Evolutionary conservation across 1,140 invertebrate species (phyloP).

Genomic region (Leptinotarsa defecta): DNA sequence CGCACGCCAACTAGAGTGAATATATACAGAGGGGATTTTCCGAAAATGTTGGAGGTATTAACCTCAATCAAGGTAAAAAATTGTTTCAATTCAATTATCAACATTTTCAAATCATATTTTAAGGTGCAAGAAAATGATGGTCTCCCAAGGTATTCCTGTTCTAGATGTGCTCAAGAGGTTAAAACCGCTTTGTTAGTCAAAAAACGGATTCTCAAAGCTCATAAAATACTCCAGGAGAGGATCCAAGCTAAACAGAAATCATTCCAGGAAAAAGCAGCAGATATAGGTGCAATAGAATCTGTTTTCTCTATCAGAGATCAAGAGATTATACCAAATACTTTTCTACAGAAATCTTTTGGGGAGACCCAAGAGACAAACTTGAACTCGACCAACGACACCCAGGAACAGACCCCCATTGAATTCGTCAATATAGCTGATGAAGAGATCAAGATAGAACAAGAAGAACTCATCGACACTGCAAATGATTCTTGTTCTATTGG

Average conservation of each 20-base stretch:
- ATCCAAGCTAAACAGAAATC: neutral
- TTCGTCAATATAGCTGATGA: neutral
- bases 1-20: conserved; percentile 30
- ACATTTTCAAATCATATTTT: neutral
- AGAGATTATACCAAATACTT: neutral
- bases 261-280: neutral
- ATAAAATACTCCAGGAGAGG: conserved; percentile 16
- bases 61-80: conserved; percentile 37
- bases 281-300: neutral
- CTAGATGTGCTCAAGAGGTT: conserved; percentile 37
- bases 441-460: neutral
- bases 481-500: neutral
- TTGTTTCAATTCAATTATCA: neutral
- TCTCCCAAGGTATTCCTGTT: conserved; percentile 32
- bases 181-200: conserved; percentile 35
- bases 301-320: neutral
- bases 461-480: too few relatives aligned
- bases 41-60: conserved; percentile 38
- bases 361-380: too few relatives aligned
- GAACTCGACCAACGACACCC: neutral
- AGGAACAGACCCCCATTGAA: neutral
- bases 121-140: conserved; percentile 35
- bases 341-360: too few relatives aligned
- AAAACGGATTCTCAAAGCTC: conserved; percentile 33
- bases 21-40: conserved; percentile 36